Evolutionary conservation across 2,113 vertebrate species (phyloP), one percentile per base, ranked within the genome.

Genomic region (western clawed frog (Xenopus tropicalis)): DNA sequence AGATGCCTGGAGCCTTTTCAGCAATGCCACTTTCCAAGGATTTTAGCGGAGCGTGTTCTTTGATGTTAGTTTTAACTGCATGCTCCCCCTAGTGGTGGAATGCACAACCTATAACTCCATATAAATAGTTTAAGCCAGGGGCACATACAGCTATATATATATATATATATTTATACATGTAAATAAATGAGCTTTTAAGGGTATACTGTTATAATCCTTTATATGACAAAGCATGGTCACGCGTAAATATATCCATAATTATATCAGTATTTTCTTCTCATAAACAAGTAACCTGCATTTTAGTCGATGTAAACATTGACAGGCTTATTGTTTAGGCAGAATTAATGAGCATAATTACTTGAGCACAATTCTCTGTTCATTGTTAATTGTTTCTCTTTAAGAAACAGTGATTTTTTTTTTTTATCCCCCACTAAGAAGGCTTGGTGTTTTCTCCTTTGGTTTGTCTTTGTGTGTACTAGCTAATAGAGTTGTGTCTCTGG

Each of bases 401-500:
- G 22, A 24, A 16, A 23, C 57, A 54, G 44, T 46, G 44, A 46
- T n/a, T 54, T 17, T 57, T 57, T 54, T n/a, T 37, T 37, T 57
- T 21, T 57, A 17, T 21, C n/a, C 1, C 9, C 8, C 37, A 43
- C 21, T 51, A 59, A 24, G 11, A 59, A 59, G 11, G 12, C 57
- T 69, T 79, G 81, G 80, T 74, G 56, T 68, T 76, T 81, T 71
- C 71, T 78, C 66, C 62, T 65, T 77, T 80, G 42, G 78, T 78
- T 69, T 85, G 84, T 83, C 85, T 75, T 80, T 85, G 81, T 85
- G 79, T 80, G 71, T 74, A 83, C 78, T 77, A 82, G 85, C 79
- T 87, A 84, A 91, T 90, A 88, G 89, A 91, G 88, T 84, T 90
- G 84, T 87, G 83, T 84, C 82, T 78, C 78, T 77, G 82, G 82